Evolutionary conservation across 35 echinoderm and acorn worm species (phyloP).

Genomic region (Patiria miniata): DNA sequence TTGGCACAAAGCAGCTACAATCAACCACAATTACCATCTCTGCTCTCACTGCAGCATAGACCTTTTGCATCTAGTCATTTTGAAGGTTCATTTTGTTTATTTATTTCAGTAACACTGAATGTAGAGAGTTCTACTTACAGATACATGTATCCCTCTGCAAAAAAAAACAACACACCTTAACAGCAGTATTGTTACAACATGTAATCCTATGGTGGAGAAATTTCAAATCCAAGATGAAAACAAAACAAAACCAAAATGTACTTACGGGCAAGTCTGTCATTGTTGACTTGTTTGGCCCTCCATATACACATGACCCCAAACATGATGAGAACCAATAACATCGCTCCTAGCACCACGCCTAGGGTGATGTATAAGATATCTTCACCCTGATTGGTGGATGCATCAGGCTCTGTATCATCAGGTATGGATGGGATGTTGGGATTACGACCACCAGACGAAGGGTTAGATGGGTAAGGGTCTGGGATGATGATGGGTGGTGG

Average conservation of each 20-base stretch:
- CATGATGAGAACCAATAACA: slow-evolving; percentile 85
- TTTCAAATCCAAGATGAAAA: too few relatives aligned
- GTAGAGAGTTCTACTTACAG: too few relatives aligned
- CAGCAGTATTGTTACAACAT: too few relatives aligned
- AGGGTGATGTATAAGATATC: slow-evolving; percentile 88
- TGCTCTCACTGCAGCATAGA: too few relatives aligned
- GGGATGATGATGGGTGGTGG: slow-evolving; percentile 63
- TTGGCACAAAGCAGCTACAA: too few relatives aligned
- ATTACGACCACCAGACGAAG: background rate
- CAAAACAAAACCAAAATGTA: background rate
- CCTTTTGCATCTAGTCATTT: too few relatives aligned
- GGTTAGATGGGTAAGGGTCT: slow-evolving; percentile 3
- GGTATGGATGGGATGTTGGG: slow-evolving; percentile 24
- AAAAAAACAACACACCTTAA: too few relatives aligned
- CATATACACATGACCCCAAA: slow-evolving; percentile 94
- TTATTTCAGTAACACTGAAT: too few relatives aligned
- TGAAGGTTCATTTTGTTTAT: too few relatives aligned
- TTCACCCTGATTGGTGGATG: slow-evolving; percentile 33
- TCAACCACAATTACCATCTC: too few relatives aligned
- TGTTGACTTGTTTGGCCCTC: slow-evolving; percentile 80
- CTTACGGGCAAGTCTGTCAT: slow-evolving; percentile 44
- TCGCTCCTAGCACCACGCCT: slow-evolving; percentile 80
- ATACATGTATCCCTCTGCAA: too few relatives aligned
- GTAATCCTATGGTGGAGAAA: too few relatives aligned
- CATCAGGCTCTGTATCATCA: slow-evolving; percentile 17